Evolutionary conservation across 2,888 invertebrate species (phyloP).

Genomic region (Byasa hedistus): DNA sequence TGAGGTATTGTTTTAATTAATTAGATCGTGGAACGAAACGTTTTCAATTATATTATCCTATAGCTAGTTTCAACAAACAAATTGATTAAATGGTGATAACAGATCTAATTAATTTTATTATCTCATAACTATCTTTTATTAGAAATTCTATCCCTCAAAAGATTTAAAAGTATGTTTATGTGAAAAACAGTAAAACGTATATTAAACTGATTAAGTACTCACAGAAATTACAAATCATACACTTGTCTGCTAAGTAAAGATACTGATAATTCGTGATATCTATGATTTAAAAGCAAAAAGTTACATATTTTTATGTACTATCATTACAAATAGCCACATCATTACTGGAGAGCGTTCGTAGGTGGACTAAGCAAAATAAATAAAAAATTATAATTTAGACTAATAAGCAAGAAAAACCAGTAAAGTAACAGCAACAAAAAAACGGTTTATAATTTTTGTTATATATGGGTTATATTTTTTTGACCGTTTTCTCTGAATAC

Average conservation of each 20-base stretch:
- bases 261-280: too few relatives aligned
- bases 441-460: too few relatives aligned
- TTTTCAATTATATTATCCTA: conserved; percentile 17
- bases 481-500: too few relatives aligned
- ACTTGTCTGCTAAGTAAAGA: neutral
- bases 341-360: too few relatives aligned
- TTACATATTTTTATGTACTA: too few relatives aligned
- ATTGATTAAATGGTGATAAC: conserved; percentile 19
- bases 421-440: too few relatives aligned
- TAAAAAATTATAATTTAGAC: too few relatives aligned
- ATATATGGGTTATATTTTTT: too few relatives aligned
- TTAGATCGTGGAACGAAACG: conserved; percentile 20
- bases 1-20: conserved; percentile 21
- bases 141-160: neutral
- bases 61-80: conserved; percentile 1
- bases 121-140: neutral
- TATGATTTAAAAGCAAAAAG: too few relatives aligned
- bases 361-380: too few relatives aligned
- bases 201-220: neutral
- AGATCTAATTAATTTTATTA: neutral
- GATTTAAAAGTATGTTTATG: neutral
- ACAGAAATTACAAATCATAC: neutral
- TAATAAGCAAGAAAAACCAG: too few relatives aligned
- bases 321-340: too few relatives aligned
- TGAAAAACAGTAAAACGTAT: neutral